These are phyloP conservation scores for Miniopterus natalensis DNA, from an alignment of 2,113 vertebrate species.

Conservation along the genomic window DNA sequence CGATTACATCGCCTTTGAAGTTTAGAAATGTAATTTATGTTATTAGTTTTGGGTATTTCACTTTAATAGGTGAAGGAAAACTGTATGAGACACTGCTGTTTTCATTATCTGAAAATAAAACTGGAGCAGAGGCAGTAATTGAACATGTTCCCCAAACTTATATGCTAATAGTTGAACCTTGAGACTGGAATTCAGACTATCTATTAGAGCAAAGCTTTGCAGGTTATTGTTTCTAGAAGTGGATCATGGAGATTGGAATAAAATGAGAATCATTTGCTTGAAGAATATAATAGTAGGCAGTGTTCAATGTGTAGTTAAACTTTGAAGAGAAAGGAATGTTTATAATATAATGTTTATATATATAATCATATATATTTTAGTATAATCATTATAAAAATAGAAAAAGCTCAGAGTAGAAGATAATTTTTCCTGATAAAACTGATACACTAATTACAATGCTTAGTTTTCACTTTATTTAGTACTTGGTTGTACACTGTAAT, in stretches of 20 bases:
- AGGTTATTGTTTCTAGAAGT: background rate
- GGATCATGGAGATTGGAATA: background rate
- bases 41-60: constrained; percentile 52
- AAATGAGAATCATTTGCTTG: background rate
- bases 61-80: background rate
- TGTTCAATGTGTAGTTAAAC: background rate
- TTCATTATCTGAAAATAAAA: constrained; percentile 37
- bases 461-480: background rate
- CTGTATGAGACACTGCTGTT: background rate
- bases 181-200: background rate
- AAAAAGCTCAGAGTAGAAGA: background rate
- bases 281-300: background rate
- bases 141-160: background rate
- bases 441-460: background rate
- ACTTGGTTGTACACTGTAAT: background rate
- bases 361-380: background rate
- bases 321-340: background rate
- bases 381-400: background rate
- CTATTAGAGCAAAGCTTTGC: background rate
- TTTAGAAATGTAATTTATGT: constrained; percentile 18
- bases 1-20: background rate
- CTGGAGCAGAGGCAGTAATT: background rate
- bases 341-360: background rate
- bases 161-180: constrained; percentile 17
- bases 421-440: background rate